Conservation (phyloP, 2,113 vertebrate species). For the Parotia lawesii region DNA sequence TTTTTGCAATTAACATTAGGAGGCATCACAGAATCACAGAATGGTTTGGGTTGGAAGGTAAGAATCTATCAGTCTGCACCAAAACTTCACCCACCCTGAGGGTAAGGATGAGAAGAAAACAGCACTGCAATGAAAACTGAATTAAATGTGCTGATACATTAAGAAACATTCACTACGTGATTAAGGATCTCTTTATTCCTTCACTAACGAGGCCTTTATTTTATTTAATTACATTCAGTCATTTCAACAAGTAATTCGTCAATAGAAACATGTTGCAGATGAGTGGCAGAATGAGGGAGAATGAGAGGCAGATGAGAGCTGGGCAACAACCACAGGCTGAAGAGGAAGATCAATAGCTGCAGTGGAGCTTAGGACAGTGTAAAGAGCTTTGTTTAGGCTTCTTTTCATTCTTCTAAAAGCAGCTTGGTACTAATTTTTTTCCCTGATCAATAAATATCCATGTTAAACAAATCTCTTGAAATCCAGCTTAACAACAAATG, state of each 20-base stretch:
- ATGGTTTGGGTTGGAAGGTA: neutral
- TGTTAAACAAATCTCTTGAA: conserved; percentile 49
- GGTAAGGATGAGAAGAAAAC: neutral
- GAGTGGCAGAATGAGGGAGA: neutral
- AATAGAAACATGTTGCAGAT: neutral
- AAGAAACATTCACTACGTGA: neutral
- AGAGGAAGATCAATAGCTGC: conserved; percentile 15
- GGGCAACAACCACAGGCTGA: neutral
- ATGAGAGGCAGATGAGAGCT: no score
- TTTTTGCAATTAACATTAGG: neutral
- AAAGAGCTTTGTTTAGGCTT: conserved; percentile 52
- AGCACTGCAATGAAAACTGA: neutral
- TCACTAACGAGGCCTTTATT: neutral
- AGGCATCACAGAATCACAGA: neutral
- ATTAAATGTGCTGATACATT: neutral
- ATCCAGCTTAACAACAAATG: conserved; percentile 25
- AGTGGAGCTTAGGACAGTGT: neutral
- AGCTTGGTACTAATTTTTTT: neutral
- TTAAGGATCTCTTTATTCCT: neutral
- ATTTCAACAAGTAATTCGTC: neutral
- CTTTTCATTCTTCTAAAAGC: conserved; percentile 43
- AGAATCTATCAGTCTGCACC: no score
- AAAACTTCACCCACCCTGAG: neutral
- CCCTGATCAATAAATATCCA: conserved; percentile 17
- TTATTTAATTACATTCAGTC: neutral